Conservation (phyloP, 2,797 vertebrate species). For the Hyperoplus lanceolatus region DNA sequence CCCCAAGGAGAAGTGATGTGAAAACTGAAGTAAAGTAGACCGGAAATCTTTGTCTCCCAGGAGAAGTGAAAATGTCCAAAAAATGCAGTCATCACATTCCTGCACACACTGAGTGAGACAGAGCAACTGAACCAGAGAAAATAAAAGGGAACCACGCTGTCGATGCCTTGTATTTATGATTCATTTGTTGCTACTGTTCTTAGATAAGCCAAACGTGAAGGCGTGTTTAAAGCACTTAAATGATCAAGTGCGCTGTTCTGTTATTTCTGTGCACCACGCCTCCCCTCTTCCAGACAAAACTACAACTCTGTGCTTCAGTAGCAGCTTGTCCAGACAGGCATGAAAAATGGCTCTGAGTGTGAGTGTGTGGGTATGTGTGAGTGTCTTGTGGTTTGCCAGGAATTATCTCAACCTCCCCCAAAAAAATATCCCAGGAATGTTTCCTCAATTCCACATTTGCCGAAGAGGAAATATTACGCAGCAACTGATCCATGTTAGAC, state of each 20-base stretch:
- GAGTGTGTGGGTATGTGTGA: conserved; percentile 12
- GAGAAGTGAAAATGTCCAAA: conserved; percentile 10
- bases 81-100: conserved; percentile 21
- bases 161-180: conserved; percentile 30
- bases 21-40: background rate
- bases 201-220: conserved; percentile 29
- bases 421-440: conserved; percentile 67
- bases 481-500: conserved; percentile 18
- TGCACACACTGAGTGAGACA: conserved; percentile 16
- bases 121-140: conserved; percentile 8
- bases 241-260: conserved; percentile 3
- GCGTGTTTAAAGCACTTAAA: conserved; percentile 54
- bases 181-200: conserved; percentile 20
- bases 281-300: conserved; percentile 13
- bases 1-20: background rate
- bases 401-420: conserved; percentile 60
- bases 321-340: conserved; percentile 68
- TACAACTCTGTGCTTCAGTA: conserved; percentile 9
- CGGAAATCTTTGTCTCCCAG: background rate
- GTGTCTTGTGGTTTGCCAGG: conserved; percentile 65
- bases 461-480: conserved; percentile 20
- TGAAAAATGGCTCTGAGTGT: background rate
- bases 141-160: conserved; percentile 2
- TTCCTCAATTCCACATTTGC: conserved; percentile 35
- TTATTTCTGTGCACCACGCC: conserved; percentile 26